Evolutionary conservation across 2,113 vertebrate genomes (phyloP).

Genomic region (Amazona guildingii): DNA sequence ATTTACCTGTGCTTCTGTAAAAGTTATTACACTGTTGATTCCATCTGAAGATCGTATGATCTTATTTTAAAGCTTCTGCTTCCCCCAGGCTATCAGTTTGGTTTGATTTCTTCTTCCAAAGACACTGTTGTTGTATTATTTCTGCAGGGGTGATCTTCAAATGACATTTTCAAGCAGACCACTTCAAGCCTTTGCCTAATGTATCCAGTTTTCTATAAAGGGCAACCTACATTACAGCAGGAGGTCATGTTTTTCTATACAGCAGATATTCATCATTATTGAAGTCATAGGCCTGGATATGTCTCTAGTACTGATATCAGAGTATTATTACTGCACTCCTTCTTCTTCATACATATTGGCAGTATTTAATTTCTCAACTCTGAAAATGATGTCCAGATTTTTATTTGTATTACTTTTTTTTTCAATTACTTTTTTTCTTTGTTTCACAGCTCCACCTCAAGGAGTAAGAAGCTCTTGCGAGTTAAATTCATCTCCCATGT

Average conservation of each 20-base stretch:
- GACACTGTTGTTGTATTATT: not conserved
- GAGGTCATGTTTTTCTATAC: not conserved
- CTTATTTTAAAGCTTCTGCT: not conserved
- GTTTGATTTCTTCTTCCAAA: slow-evolving; percentile 3
- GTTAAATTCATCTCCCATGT: not conserved
- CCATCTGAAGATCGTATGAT: not conserved
- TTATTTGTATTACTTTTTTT: not conserved
- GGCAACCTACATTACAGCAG: not conserved
- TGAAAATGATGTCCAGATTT: not conserved
- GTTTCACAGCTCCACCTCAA: slow-evolving; percentile 9
- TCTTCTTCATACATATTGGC: not conserved
- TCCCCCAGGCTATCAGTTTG: not conserved
- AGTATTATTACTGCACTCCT: not conserved
- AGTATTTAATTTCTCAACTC: not conserved
- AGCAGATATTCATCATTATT: not conserved
- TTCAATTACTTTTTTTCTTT: not conserved
- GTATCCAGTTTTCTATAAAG: not conserved
- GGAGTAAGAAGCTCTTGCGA: not conserved
- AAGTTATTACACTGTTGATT: not conserved
- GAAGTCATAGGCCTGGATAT: not conserved
- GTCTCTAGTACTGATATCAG: not conserved
- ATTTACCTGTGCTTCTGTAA: not conserved
- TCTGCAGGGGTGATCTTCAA: not conserved
- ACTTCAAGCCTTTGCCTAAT: not conserved
- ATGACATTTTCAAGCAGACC: not conserved